Evolutionary conservation across 2,797 vertebrate genomes (phyloP).

Genomic region (Eospalax fontanierii): DNA sequence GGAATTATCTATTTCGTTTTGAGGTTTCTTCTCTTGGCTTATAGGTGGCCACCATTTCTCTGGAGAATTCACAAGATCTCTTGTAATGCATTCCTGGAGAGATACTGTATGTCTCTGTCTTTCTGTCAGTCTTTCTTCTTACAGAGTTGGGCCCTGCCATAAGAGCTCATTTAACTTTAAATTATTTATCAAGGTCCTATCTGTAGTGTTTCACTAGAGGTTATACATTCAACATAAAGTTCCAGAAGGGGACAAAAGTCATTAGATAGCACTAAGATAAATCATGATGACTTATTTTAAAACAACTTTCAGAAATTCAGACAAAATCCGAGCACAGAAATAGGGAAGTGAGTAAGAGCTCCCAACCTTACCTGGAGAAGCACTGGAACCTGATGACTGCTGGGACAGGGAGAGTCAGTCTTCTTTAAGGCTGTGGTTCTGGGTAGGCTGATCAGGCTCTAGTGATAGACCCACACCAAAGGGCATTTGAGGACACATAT

Average conservation of each 20-base stretch:
- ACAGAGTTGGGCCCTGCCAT: accelerated
- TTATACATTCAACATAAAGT: background rate
- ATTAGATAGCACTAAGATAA: background rate
- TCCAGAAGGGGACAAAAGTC: background rate
- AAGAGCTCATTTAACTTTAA: background rate
- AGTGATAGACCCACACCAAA: no score
- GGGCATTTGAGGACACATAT: no score
- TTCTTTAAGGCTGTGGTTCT: no score
- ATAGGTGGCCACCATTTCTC: background rate
- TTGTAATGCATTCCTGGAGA: background rate
- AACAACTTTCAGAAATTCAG: background rate
- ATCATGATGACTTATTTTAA: background rate
- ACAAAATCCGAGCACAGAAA: no score
- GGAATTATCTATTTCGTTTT: background rate
- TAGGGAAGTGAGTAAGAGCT: no score
- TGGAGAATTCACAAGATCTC: background rate
- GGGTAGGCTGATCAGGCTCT: no score
- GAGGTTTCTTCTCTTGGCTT: background rate
- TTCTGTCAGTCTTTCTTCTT: background rate
- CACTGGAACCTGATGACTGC: no score
- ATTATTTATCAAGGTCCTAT: background rate
- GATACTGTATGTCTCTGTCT: background rate
- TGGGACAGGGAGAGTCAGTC: no score
- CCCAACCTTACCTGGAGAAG: no score
- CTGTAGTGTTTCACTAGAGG: background rate